A percentile compares a stretch with the other conserved stretches of the same genome.
Evolutionary conservation across 2,888 invertebrate species (phyloP).

Genomic region (Colletes collaris): DNA sequence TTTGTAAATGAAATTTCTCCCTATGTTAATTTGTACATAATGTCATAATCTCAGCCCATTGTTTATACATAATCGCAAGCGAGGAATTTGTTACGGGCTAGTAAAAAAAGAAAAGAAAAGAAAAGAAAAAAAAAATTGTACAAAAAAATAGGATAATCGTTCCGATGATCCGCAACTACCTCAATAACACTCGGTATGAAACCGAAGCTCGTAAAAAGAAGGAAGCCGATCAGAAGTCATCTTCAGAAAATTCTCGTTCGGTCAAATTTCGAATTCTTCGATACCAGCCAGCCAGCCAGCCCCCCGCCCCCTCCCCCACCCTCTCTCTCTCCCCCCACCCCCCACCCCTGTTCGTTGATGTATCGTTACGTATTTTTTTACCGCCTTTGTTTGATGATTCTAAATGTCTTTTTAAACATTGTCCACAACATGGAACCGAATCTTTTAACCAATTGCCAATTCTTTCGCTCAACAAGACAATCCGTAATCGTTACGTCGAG

Average conservation of each 20-base stretch:
- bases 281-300: conserved; percentile 4
- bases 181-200: conserved; percentile 61
- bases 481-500: conserved; percentile 5
- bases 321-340: not conserved
- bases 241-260: conserved; percentile 38
- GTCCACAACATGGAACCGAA: conserved; percentile 8
- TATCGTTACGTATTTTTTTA: conserved; percentile 32
- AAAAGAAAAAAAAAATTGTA: conserved; percentile 22
- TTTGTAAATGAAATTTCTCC: conserved; percentile 37
- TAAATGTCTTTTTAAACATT: conserved; percentile 21
- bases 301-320: not conserved
- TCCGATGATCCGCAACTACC: conserved; percentile 54
- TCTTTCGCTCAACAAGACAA: conserved; percentile 16
- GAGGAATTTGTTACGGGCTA: conserved; percentile 34
- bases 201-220: conserved; percentile 47
- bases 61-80: conserved; percentile 39
- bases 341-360: conserved; percentile 40
- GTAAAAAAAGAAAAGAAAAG: conserved; percentile 3
- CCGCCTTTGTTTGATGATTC: conserved; percentile 25
- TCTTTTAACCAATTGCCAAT: conserved; percentile 32
- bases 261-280: conserved; percentile 39
- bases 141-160: conserved; percentile 50
- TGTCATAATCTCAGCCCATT: conserved; percentile 28
- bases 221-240: conserved; percentile 19
- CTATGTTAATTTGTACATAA: conserved; percentile 49